Evolutionary conservation across 1,140 invertebrate species (phyloP), one percentile per base, ranked within the genome.

Genomic region (Hylyphantes graminicola): DNA sequence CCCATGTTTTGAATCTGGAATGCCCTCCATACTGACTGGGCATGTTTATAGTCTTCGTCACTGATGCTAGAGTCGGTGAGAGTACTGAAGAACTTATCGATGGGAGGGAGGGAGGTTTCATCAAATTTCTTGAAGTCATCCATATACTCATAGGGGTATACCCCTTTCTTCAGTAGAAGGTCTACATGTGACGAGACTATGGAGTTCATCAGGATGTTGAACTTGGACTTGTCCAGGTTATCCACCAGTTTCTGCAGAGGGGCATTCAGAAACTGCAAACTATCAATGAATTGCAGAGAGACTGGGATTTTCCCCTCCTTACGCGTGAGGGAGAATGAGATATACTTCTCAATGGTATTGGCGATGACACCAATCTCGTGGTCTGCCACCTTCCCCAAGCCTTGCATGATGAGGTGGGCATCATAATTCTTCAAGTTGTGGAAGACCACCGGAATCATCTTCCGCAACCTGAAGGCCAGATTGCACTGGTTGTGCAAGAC

Each of bases 1-100:
- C 35, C 35, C 1, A 35, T 1, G 5, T 13, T 54, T 48, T 77
- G 70, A 2, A 78, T 79, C 2, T 77, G 87, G 72, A 88, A 89
- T 10, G 50, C 65, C 35, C 86, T 83, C 86, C 85, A 89, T 10
- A 89, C 84, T 0, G 74, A 83, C 73, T 86, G 12, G 9, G 77
- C 77, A 68, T 68, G 54, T 4, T 2, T 19, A 50, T 68, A 79
- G 35, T 74, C 72, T 12, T 68, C 63, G 10, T 79, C 72, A 11
- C 8, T 55, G 6, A 74, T 54, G 50, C 57, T 6, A 6, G n/a
- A 11, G 11, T 74, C 15, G 54, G 72, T 57, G 9, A 74, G 54
- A 2, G 2, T 17, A n/a, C 13, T 55, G 15, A 9, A 55, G 35
- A 74, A 74, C 8, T 9, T 7, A 15, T 15, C n/a, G 61, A 8